phyloP scores from a whole-genome alignment of 2,113 vertebrate genomes.

The Vulpes lagopus region DNA sequence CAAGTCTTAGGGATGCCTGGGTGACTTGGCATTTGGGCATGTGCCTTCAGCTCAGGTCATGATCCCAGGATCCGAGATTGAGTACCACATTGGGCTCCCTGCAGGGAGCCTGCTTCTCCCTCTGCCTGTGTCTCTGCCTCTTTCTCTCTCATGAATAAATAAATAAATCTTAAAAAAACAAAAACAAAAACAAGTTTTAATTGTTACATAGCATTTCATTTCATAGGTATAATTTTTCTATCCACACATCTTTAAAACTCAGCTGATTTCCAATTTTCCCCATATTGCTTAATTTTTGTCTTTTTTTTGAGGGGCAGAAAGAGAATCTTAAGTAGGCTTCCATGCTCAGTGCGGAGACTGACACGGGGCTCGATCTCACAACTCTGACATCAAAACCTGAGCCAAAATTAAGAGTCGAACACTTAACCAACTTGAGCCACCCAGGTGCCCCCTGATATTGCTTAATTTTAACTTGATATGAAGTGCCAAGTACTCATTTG shows the following conservation, averaged over 20 bases:
- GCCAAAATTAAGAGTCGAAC: not conserved
- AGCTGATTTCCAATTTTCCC: constrained; percentile 17
- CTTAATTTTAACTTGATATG: constrained; percentile 38
- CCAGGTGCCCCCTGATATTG: not conserved
- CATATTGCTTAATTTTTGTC: not conserved
- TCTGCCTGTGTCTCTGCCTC: no score
- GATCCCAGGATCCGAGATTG: no score
- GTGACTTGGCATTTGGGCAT: no score
- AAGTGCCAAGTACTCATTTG: not conserved
- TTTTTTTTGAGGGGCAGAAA: not conserved
- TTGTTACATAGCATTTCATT: constrained; percentile 12
- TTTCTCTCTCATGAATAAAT: no score
- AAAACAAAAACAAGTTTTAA: constrained; percentile 37
- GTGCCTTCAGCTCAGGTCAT: no score
- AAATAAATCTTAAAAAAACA: no score
- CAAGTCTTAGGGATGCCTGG: not conserved
- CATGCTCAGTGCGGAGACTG: not conserved
- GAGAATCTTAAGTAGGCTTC: not conserved
- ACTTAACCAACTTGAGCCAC: not conserved
- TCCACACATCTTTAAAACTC: not conserved
- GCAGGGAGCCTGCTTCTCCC: no score
- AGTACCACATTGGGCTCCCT: no score
- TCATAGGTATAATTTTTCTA: not conserved
- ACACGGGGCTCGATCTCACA: not conserved
- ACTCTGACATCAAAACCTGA: not conserved